Base-by-base conservation (phyloP, 1,140 invertebrate genomes). In the Copidosoma floridanum region DNA sequence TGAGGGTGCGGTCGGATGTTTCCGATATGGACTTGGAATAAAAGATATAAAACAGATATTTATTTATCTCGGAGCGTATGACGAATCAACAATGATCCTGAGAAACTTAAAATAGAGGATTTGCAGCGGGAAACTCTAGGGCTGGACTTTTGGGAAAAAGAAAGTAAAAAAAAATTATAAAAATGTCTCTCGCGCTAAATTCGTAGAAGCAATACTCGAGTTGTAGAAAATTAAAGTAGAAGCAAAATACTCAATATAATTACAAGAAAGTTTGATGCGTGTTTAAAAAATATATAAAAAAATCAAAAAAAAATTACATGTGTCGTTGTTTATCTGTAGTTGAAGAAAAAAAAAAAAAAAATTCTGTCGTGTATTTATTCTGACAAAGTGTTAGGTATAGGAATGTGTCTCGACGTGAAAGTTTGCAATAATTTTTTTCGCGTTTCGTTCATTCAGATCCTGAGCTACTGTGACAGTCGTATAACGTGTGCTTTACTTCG, bases 61-160 rank as follows among this genome's bases (percentile, higher is more conserved):
- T n/a, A n/a, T n/a, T n/a, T n/a, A n/a, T n/a, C n/a, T n/a, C n/a
- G n/a, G 60, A 58, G 24, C 60, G 64, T 69, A 72, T 57, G 62
- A 65, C 57, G 71, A 70, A 65, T 70, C 63, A 54, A 56, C 53
- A 65, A 64, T 64, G 71, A 55, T 72, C 56, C 69, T 57, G 68
- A 70, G 65, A 67, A 63, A 70, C 70, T 59, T 66, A 65, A 63
- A 71, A 67, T 60, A 69, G 75, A 72, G 67, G 65, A 78, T 79
- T 71, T 65, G 72, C 69, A 59, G 67, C 50, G 64, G 73, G 40
- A 77, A 66, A 66, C 71, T 75, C 62, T 62, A 55, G n/a, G n/a
- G n/a, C n/a, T n/a, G n/a, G n/a, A n/a, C n/a, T n/a, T n/a, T n/a
- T n/a, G n/a, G n/a, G n/a, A n/a, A n/a, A n/a, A n/a, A n/a, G n/a